Base-by-base conservation (phyloP, 2,888 invertebrate species). In the Meteorus cinctellus region DNA sequence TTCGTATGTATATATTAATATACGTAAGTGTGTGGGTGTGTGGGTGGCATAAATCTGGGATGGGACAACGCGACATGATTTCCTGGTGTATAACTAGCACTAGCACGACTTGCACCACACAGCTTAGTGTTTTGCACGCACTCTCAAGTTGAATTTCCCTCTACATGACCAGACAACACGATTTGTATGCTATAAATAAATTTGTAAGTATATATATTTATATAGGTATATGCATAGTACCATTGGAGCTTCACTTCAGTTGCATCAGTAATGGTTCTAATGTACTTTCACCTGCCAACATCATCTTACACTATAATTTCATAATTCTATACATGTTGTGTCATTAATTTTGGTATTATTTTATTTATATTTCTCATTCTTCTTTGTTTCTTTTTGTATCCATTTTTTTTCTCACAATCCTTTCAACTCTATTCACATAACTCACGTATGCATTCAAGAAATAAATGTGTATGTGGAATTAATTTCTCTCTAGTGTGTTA, bases 101-200 rank as follows among this genome's bases (percentile, higher is more conserved):
- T 29, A 67, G 45, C 29, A 48, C 48, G 36, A 65, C 41, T 67
- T 72, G 65, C 65, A 55, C 34, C 24, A 2, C 55, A 55, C 55
- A 19, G 55, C 8, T 19, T 1, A 55, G 19, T 55, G 19, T 55
- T 41, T 55, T 55, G 55, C 19, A 55, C 55, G 19, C 19, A 55
- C 55, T 55, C 55, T 55, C 19, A 55, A 19, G 55, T 55, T 55
- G 19, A 55, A 55, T 55, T 19, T 19, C 55, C 24, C 55, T 55
- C 55, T 55, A 76, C 76, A 76, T 68, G 72, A 76, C 72, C 72
- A 76, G 76, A 55, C 72, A 71, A 76, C 72, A 72, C 72, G 68
- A 76, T 76, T 76, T 67, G 62, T 67, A 74, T 12, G 67, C 76
- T 76, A 76, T 72, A 76, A 76, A 76, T 76, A 76, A 67, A 41